Evolutionary conservation across 2,113 vertebrate species (phyloP), one percentile per base, ranked within the genome.

Genomic region (Balaeniceps rex): DNA sequence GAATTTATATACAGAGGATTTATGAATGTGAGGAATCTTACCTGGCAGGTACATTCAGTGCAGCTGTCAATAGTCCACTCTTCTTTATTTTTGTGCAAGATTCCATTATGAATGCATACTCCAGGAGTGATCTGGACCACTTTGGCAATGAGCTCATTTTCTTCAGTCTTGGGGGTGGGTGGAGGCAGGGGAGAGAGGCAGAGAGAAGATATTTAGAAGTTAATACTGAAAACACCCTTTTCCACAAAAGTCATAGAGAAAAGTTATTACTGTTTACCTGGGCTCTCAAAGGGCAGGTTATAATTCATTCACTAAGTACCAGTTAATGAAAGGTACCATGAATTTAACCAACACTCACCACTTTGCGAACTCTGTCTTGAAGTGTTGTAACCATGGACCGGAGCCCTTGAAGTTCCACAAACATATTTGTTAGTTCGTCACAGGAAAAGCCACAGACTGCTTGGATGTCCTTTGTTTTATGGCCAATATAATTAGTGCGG

Each of bases 1-100:
- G 34, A 93, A 21, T 70, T 77, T 64, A 46, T 86, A 76, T 72
- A 55, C 26, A 52, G 63, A 75, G 14, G 25, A 38, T 31, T 31
- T 82, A 38, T 34, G 24, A 82, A 57, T 21, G 18, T 28, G 40
- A 76, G 31, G 72, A 83, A 66, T 90, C 60, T 96, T 97, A 99
- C 99, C 99, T 99, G 99, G 94, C 99, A 99, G 91, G 98, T 99
- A 95, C 99, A 99, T 96, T 99, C 99, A 0, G 99, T 99, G 96
- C 99, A 99, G 97, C 98, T 98, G 40, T 99, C 99, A 71, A 99
- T 99, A 4, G 99, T 99, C 99, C 99, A 99, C 66, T 99, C 99
- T 3, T 98, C 99, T 15, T 98, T 98, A 78, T 99, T 98, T 64
- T 98, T 98, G 97, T 99, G 98, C 91, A 97, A 83, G 8, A 99